These are phyloP conservation scores for Ceraclea dissimilis DNA, from an alignment of 2,888 invertebrate genomes.

Conservation along the genomic window DNA sequence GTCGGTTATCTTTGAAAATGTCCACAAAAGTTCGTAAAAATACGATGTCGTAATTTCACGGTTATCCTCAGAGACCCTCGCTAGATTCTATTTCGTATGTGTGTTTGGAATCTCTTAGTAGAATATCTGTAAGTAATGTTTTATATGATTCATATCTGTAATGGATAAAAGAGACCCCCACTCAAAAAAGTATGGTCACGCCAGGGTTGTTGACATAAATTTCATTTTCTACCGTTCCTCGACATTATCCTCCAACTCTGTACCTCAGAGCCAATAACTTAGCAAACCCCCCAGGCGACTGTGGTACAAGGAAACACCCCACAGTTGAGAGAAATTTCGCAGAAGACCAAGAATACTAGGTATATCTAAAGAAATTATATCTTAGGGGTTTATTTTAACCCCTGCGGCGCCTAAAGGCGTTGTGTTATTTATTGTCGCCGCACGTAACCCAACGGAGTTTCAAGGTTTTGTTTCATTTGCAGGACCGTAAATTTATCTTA, in stretches of 20 bases:
- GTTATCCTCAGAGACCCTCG: too few species aligned
- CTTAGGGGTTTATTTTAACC: slow-evolving; percentile 9
- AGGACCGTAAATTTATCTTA: neutral
- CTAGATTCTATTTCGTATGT: neutral
- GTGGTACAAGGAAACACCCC: slow-evolving; percentile 2
- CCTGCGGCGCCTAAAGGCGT: slow-evolving; percentile 5
- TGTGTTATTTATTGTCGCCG: slow-evolving; percentile 7
- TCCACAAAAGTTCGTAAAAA: too few species aligned
- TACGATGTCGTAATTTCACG: too few species aligned
- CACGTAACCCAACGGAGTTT: slow-evolving; percentile 5
- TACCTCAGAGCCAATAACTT: slow-evolving; percentile 9
- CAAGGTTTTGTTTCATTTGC: neutral
- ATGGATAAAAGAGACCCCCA: neutral
- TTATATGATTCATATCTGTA: slow-evolving; percentile 4
- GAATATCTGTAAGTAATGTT: neutral
- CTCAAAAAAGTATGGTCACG: slow-evolving; percentile 3
- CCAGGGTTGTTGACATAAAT: slow-evolving; percentile 7
- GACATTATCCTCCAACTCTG: slow-evolving; percentile 4
- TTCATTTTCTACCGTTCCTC: slow-evolving; percentile 1
- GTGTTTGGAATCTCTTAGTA: neutral
- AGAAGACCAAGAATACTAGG: neutral
- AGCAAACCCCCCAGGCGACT: neutral
- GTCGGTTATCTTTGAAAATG: too few species aligned
- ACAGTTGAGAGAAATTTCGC: neutral
- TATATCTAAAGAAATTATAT: slow-evolving; percentile 9